Conservation (phyloP, 2,797 vertebrate genomes). For the Neopelma chrysocephalum region DNA sequence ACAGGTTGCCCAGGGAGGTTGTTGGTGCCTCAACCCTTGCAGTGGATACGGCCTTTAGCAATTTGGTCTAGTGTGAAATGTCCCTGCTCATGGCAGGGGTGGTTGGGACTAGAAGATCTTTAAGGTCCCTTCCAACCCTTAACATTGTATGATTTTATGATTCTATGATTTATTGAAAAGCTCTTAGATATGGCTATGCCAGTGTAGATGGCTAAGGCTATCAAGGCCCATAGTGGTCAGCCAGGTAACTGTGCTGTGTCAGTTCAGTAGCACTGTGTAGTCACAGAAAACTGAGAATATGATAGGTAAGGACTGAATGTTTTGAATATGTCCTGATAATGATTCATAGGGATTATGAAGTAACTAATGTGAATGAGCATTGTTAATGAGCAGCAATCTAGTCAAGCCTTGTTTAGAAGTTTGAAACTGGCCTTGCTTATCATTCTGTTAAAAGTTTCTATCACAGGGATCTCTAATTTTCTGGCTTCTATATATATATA, state of each 20-base stretch:
- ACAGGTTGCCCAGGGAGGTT: not conserved
- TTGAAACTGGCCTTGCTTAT: not conserved
- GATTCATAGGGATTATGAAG: not conserved
- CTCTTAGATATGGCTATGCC: not conserved
- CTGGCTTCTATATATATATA: not conserved
- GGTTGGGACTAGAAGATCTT: not conserved
- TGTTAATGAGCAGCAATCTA: not conserved
- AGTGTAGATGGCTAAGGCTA: not conserved
- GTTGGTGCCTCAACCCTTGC: accelerated
- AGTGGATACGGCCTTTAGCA: not conserved
- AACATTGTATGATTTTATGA: not conserved
- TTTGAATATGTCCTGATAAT: not conserved
- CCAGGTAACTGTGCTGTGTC: not conserved
- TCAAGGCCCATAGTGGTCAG: not conserved
- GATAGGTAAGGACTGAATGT: not conserved
- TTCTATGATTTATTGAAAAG: not conserved
- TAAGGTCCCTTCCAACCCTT: not conserved
- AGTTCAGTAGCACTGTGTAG: not conserved
- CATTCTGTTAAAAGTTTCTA: not conserved
- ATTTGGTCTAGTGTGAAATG: not conserved
- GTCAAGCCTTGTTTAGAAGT: not conserved
- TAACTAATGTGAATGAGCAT: not conserved
- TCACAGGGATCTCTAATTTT: not conserved
- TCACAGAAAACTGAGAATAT: not conserved
- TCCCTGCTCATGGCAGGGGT: no score